A percentile compares a stretch with the other conserved stretches of the same genome.
phyloP scores from a whole-genome alignment of 2,888 invertebrate species.

The Hyposoter dolosus region DNA sequence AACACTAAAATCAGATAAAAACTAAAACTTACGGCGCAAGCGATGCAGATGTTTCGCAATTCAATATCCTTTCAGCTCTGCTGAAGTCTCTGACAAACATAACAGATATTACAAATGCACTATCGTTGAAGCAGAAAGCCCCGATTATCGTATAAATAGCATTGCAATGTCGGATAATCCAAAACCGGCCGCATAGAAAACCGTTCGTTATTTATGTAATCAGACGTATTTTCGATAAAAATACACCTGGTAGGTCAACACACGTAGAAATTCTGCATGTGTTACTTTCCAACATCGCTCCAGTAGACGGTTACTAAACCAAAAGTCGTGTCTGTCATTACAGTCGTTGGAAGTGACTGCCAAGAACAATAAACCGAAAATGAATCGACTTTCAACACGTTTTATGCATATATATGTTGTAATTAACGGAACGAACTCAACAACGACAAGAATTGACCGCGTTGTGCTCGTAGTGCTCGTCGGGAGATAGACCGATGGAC shows the following conservation, averaged over 20 bases:
- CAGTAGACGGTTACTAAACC: not conserved
- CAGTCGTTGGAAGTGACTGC: not conserved
- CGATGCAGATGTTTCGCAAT: slow-evolving; percentile 23
- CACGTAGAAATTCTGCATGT: not conserved
- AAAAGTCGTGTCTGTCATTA: not conserved
- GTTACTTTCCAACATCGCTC: not conserved
- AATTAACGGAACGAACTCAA: not conserved
- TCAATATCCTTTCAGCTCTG: not conserved
- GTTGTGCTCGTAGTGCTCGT: not conserved
- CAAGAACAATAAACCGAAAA: not conserved
- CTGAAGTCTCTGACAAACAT: slow-evolving; percentile 6
- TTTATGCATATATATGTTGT: not conserved
- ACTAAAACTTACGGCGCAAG: not conserved
- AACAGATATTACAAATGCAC: not conserved
- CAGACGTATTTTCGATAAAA: not conserved
- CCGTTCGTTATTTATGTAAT: slow-evolving; percentile 1
- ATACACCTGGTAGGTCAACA: not conserved
- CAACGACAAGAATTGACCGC: not conserved
- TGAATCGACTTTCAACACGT: not conserved
- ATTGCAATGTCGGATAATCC: not conserved
- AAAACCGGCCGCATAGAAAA: slow-evolving; percentile 1
- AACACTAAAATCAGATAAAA: not conserved
- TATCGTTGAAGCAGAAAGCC: not conserved
- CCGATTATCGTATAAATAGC: slow-evolving; percentile 7
- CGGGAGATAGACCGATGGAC: not conserved